Percentiles rank a stretch among this genome's conserved stretches.
Conservation (phyloP, 2,888 invertebrate genomes). For the Argyra leucocephala region DNA sequence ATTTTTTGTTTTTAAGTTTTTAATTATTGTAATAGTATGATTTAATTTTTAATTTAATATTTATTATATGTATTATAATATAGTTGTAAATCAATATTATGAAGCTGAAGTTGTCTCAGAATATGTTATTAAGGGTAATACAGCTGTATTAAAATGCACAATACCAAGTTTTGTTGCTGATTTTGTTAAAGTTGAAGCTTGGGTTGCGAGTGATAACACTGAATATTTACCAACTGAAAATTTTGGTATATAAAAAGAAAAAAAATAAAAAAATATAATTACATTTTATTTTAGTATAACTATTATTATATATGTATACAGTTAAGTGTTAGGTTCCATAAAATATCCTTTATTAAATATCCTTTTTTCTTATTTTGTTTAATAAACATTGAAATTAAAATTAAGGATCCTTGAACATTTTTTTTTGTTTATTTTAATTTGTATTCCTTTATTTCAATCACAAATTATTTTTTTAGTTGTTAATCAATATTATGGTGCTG, state of each 20-base stretch:
- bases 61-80: too few species aligned
- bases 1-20: too few species aligned
- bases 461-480: conserved; percentile 48
- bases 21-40: too few species aligned
- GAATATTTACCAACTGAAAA: conserved; percentile 60
- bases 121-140: conserved; percentile 80
- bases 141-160: conserved; percentile 78
- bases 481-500: conserved; percentile 61
- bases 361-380: background rate
- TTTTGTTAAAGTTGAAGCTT: conserved; percentile 80
- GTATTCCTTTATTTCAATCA: conserved; percentile 24
- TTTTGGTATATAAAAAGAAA: conserved; percentile 52
- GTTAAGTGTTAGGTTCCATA: background rate
- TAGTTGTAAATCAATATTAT: conserved; percentile 83
- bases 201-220: conserved; percentile 59
- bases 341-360: background rate
- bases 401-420: too few species aligned
- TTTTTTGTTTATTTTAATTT: conserved; percentile 13
- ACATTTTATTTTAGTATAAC: background rate
- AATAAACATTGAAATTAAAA: background rate
- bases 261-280: background rate
- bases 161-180: conserved; percentile 85
- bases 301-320: conserved; percentile 11
- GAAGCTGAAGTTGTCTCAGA: conserved; percentile 83
- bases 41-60: too few species aligned